These are phyloP conservation scores for Macheiramphus alcinus DNA, from an alignment of 2,113 vertebrate genomes.

Conservation along the genomic window DNA sequence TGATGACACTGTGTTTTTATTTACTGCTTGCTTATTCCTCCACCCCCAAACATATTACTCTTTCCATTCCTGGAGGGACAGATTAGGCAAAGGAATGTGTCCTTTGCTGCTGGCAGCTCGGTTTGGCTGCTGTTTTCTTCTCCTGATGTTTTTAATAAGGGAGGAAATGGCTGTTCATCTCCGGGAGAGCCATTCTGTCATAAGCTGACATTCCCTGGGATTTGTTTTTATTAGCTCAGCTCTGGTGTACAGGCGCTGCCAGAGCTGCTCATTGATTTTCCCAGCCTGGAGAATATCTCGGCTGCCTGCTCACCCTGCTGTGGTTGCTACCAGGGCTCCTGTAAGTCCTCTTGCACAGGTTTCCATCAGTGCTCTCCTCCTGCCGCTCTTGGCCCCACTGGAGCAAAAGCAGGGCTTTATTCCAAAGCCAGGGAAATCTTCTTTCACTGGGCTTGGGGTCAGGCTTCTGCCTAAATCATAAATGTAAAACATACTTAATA, in stretches of 20 bases:
- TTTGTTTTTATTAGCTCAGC: constrained; percentile 55
- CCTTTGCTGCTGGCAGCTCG: constrained; percentile 28
- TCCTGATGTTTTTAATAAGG: constrained; percentile 57
- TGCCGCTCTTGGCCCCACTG: background rate
- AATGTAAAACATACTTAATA: background rate
- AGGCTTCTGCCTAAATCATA: background rate
- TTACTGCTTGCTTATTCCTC: constrained; percentile 40
- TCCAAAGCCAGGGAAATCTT: background rate
- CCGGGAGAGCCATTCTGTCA: constrained; percentile 16
- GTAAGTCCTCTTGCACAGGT: background rate
- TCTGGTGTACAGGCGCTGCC: background rate
- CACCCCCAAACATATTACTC: background rate
- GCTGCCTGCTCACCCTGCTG: background rate
- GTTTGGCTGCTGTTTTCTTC: constrained; percentile 37
- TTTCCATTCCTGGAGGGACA: constrained; percentile 35
- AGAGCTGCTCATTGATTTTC: constrained; percentile 34
- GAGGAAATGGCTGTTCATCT: constrained; percentile 48
- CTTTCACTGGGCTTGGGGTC: background rate
- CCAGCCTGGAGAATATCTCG: background rate
- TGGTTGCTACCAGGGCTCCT: background rate
- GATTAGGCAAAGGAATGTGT: constrained; percentile 47
- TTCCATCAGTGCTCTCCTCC: background rate
- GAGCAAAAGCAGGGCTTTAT: background rate
- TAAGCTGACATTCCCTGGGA: constrained; percentile 39
- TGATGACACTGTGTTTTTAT: constrained; percentile 6